Evolutionary conservation across 2,113 vertebrate genomes (phyloP).

Genomic region (Mystacornis crossleyi): DNA sequence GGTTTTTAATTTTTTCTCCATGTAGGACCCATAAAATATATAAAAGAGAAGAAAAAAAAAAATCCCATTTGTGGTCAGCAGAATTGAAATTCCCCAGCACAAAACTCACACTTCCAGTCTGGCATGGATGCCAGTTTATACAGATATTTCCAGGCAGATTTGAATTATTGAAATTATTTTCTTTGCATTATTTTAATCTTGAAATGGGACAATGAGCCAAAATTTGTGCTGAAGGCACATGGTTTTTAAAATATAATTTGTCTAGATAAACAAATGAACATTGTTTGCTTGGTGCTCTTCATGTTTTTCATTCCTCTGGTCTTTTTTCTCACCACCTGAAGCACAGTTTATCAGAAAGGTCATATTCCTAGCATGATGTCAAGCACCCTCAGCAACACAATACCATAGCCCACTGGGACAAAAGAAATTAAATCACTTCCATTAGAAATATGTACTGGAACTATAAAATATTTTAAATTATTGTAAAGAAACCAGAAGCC

Average conservation of each 20-base stretch:
- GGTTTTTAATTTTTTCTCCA: background rate
- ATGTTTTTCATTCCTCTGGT: background rate
- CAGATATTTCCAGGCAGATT: background rate
- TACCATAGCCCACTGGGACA: accelerated
- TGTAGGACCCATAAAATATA: background rate
- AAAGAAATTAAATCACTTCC: background rate
- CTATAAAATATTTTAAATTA: background rate
- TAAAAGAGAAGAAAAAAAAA: background rate
- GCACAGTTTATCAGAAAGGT: background rate
- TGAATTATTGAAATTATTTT: background rate
- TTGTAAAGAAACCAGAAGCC: background rate
- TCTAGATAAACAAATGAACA: background rate
- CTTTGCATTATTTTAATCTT: background rate
- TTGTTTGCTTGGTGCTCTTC: background rate
- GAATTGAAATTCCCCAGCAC: background rate
- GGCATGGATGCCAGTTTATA: background rate
- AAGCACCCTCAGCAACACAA: accelerated
- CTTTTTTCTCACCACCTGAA: background rate
- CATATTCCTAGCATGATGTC: background rate
- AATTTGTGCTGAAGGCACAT: background rate
- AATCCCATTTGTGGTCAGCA: background rate
- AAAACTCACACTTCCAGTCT: background rate
- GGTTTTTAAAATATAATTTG: background rate
- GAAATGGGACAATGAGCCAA: background rate
- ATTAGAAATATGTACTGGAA: background rate